A percentile compares a stretch with the other conserved stretches of the same genome.
Evolutionary conservation across 2,888 invertebrate genomes (phyloP).

Genomic region (Zonitis immaculata): DNA sequence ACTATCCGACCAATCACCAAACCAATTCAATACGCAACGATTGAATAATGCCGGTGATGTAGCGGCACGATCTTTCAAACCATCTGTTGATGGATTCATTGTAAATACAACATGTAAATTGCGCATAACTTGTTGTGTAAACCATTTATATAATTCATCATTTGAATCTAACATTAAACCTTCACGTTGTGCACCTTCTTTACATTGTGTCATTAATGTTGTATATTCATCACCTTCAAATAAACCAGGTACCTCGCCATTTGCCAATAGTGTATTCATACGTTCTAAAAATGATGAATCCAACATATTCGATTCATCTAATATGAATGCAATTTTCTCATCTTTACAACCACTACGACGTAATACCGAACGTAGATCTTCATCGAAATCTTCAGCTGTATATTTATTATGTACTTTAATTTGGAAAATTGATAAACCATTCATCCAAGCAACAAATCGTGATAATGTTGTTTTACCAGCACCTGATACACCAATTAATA

Average conservation of each 20-base stretch:
- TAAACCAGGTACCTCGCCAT: conserved; percentile 94
- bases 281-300: conserved; percentile 98
- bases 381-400: conserved; percentile 97
- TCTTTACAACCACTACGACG: conserved; percentile 87
- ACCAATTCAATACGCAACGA: conserved; percentile 98
- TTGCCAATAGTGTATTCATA: conserved; percentile 98
- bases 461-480: conserved; percentile 99
- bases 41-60: conserved; percentile 99
- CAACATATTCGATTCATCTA: conserved; percentile 98
- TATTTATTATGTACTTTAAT: conserved; percentile 99
- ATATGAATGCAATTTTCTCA: conserved; percentile 98
- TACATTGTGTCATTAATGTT: conserved; percentile 99
- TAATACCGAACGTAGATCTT: conserved; percentile 87
- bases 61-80: conserved; percentile 95
- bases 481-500: conserved; percentile 97
- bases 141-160: conserved; percentile 99
- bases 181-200: conserved; percentile 97
- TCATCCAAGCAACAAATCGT: conserved; percentile 99
- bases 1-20: conserved; percentile 99
- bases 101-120: conserved; percentile 99
- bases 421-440: conserved; percentile 98
- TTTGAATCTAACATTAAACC: conserved; percentile 97
- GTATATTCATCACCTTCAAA: conserved; percentile 98
- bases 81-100: conserved; percentile 99
- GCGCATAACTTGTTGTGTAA: conserved; percentile 97